Conservation (phyloP, 2,888 invertebrate species). For the Zaprionus obscuricornis region DNA sequence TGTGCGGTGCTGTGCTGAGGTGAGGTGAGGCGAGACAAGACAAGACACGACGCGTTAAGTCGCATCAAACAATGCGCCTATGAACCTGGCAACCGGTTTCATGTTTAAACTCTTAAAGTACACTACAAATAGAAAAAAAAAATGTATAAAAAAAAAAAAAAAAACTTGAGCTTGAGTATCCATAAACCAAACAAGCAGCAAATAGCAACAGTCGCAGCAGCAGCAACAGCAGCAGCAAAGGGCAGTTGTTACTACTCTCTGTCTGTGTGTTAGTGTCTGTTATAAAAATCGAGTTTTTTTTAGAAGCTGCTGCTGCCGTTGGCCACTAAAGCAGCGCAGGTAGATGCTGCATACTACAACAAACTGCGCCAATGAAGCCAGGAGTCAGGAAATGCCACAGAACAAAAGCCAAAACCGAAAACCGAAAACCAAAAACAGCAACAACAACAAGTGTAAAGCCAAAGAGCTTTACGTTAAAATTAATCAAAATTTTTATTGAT, state of each 20-base stretch:
- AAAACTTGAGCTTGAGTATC: slow-evolving; percentile 60
- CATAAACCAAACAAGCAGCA: slow-evolving; percentile 67
- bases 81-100: slow-evolving; percentile 73
- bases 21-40: slow-evolving; percentile 42
- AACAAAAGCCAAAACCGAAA: slow-evolving; percentile 35
- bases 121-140: slow-evolving; percentile 66
- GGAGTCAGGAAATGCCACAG: slow-evolving; percentile 54
- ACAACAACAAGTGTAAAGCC: slow-evolving; percentile 21
- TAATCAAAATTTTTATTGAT: too few species aligned
- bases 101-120: slow-evolving; percentile 36
- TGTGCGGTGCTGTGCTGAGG: too few species aligned
- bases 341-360: slow-evolving; percentile 64
- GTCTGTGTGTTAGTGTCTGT: slow-evolving; percentile 40
- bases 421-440: slow-evolving; percentile 22
- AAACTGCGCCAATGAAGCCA: slow-evolving; percentile 38
- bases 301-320: slow-evolving; percentile 53
- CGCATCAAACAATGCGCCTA: slow-evolving; percentile 67
- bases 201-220: slow-evolving; percentile 21
- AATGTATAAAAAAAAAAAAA: slow-evolving; percentile 60
- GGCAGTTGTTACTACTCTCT: too few species aligned
- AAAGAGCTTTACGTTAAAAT: background rate
- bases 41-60: too few species aligned
- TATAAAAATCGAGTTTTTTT: slow-evolving; percentile 33
- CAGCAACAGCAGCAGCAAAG: slow-evolving; percentile 36
- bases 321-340: slow-evolving; percentile 34